Conservation (phyloP, 2,888 invertebrate species). For the Lepidochrysops patricia region DNA sequence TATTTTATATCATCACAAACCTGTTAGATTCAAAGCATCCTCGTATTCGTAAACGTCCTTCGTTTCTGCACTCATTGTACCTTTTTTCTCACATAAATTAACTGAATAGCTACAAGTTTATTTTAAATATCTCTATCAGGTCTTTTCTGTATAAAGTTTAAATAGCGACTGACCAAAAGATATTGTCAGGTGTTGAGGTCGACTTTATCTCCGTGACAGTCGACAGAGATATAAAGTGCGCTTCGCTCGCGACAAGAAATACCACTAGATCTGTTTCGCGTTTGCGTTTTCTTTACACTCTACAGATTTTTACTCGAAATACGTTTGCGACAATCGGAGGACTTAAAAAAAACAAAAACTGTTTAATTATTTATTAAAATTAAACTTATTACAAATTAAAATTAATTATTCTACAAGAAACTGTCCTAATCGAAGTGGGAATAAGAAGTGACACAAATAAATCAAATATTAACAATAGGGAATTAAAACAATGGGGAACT, state of each 20-base stretch:
- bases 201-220: constrained; percentile 5
- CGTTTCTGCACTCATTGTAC: not conserved
- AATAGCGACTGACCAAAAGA: constrained; percentile 2
- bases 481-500: too few relatives aligned
- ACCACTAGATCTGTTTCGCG: not conserved
- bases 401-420: too few relatives aligned
- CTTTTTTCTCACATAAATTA: not conserved
- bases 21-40: constrained; percentile 10
- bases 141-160: not conserved
- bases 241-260: not conserved
- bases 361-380: too few relatives aligned
- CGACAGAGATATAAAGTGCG: not conserved
- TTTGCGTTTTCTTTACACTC: not conserved
- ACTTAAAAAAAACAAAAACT: too few relatives aligned
- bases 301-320: not conserved
- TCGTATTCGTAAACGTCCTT: constrained; percentile 11
- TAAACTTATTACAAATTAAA: too few relatives aligned
- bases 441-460: too few relatives aligned
- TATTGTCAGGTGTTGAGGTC: constrained; percentile 2
- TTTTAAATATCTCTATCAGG: not conserved
- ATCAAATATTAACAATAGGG: too few relatives aligned
- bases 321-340: too few relatives aligned
- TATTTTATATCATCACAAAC: not conserved
- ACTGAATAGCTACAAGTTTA: not conserved
- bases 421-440: too few relatives aligned